Conservation (phyloP, 2,113 vertebrate species). For the Oncorhynchus keta region DNA sequence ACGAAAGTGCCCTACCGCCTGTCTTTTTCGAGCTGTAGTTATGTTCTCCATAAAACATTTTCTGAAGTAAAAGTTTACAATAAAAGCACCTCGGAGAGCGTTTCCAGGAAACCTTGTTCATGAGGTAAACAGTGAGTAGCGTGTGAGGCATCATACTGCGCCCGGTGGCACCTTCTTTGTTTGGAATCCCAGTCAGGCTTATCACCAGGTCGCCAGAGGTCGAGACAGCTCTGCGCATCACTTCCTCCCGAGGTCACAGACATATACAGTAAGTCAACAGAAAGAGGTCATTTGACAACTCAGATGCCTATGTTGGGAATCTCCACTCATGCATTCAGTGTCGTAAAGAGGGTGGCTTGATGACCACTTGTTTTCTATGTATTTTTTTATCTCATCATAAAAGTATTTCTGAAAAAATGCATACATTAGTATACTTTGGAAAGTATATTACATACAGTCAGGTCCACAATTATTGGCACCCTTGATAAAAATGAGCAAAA, state of each 20-base stretch:
- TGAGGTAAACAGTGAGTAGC: conserved; percentile 43
- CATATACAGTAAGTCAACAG: background rate
- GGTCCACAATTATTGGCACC: too few species aligned
- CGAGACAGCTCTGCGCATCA: background rate
- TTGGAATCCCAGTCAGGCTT: conserved; percentile 11
- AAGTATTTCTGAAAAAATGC: too few species aligned
- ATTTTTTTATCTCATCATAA: too few species aligned
- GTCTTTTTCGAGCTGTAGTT: conserved; percentile 32
- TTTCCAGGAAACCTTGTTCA: conserved; percentile 46
- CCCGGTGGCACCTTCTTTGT: conserved; percentile 3
- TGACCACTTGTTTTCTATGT: too few species aligned
- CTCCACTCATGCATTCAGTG: background rate
- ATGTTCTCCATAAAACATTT: conserved; percentile 36
- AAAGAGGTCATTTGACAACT: background rate
- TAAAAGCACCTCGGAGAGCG: conserved; percentile 36
- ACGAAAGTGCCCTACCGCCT: conserved; percentile 27
- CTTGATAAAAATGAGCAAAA: too few species aligned
- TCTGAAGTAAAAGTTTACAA: conserved; percentile 10
- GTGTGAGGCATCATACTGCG: conserved; percentile 1
- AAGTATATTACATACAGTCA: too few species aligned
- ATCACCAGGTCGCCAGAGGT: conserved; percentile 15
- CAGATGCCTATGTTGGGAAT: background rate
- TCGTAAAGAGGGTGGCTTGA: background rate
- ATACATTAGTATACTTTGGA: too few species aligned
- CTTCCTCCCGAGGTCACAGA: background rate